Conservation (phyloP, 2,113 vertebrate genomes). For the Syrrhaptes paradoxus region DNA sequence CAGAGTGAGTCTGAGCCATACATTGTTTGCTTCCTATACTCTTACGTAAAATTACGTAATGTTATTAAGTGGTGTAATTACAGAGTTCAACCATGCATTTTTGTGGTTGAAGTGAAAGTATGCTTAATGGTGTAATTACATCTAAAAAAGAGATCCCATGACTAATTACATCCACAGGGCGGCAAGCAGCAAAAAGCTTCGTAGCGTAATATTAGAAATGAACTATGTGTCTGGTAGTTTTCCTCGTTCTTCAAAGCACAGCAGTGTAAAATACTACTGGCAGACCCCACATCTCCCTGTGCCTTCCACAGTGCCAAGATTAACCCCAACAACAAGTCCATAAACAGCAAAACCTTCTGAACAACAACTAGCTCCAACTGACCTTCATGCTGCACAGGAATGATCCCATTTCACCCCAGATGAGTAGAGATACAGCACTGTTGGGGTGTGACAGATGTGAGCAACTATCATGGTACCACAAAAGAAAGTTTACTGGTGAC, state of each 20-base stretch:
- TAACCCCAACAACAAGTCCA: neutral
- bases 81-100: neutral
- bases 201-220: neutral
- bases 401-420: neutral
- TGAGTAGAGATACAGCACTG: neutral
- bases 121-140: slow-evolving; percentile 23
- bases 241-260: neutral
- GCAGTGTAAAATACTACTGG: neutral
- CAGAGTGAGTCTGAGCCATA: neutral
- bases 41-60: neutral
- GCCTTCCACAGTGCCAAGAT: neutral
- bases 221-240: neutral
- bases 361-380: neutral
- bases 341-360: neutral
- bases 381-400: neutral
- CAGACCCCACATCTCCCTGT: neutral
- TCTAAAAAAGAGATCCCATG: slow-evolving; percentile 13
- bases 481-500: neutral
- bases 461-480: neutral
- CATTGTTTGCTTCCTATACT: neutral
- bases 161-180: slow-evolving; percentile 34
- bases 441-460: neutral
- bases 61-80: neutral
- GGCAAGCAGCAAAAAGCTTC: neutral
- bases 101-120: neutral